A percentile compares a stretch with the other conserved stretches of the same genome.
phyloP scores from a whole-genome alignment of 2,113 vertebrate species.

The Megalops atlanticus region DNA sequence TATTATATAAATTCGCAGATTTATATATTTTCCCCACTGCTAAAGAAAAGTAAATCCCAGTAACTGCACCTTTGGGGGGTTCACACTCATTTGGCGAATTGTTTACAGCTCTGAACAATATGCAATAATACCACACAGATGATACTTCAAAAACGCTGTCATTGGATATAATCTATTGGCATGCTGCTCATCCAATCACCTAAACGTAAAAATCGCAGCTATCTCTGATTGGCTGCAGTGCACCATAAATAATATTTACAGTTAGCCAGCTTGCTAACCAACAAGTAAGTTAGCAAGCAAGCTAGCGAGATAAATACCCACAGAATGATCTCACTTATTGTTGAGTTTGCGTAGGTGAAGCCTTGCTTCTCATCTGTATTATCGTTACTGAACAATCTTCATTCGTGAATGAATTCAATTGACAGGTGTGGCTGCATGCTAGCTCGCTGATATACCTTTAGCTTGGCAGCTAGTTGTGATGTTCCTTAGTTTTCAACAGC shows the following conservation, averaged over 20 bases:
- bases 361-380: too few relatives aligned
- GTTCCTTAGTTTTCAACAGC: not conserved
- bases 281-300: not conserved
- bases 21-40: not conserved
- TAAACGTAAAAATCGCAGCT: too few relatives aligned
- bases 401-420: not conserved
- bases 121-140: too few relatives aligned
- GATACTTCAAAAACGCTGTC: too few relatives aligned
- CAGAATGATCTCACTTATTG: not conserved
- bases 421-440: not conserved
- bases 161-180: too few relatives aligned
- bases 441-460: not conserved
- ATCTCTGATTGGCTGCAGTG: constrained; percentile 52
- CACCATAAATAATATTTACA: not conserved
- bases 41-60: not conserved
- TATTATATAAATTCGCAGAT: not conserved
- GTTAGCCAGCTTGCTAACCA: constrained; percentile 52
- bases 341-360: too few relatives aligned
- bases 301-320: constrained; percentile 30
- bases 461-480: not conserved
- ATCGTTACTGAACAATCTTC: too few relatives aligned
- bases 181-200: too few relatives aligned
- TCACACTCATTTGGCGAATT: too few relatives aligned
- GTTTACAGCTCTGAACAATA: too few relatives aligned
- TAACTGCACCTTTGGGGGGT: not conserved